Conservation (phyloP, 1,140 invertebrate genomes). For the Psix sp. region DNA sequence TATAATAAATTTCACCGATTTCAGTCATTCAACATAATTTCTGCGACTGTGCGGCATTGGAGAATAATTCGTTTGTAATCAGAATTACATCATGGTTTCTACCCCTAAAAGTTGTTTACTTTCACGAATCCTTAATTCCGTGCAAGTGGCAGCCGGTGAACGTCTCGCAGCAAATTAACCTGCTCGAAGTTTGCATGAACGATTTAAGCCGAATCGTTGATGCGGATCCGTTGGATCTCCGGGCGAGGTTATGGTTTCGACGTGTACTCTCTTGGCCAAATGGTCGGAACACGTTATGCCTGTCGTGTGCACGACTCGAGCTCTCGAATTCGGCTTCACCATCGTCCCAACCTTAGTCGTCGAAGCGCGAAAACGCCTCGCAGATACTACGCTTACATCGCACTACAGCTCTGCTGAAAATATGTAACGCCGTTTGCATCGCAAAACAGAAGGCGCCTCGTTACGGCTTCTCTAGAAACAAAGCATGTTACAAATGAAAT, state of each 20-base stretch:
- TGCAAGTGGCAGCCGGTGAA: conserved; percentile 57
- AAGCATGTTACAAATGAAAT: too few species aligned
- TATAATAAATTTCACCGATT: not conserved
- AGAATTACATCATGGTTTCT: conserved; percentile 21
- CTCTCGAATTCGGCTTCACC: conserved; percentile 59
- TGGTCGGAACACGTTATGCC: conserved; percentile 63
- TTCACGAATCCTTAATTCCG: conserved; percentile 55
- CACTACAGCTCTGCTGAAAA: conserved; percentile 49
- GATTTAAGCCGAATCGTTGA: conserved; percentile 61
- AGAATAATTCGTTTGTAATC: conserved; percentile 22
- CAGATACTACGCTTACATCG: conserved; percentile 27
- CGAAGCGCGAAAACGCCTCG: conserved; percentile 55
- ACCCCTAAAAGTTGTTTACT: conserved; percentile 53
- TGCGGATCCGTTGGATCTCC: conserved; percentile 61
- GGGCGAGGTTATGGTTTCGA: conserved; percentile 62
- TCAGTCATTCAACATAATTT: not conserved
- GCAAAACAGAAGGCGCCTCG: too few species aligned
- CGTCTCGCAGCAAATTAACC: conserved; percentile 61
- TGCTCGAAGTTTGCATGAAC: conserved; percentile 62
- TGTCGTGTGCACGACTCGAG: conserved; percentile 55
- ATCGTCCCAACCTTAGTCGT: conserved; percentile 40
- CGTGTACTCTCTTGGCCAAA: conserved; percentile 62
- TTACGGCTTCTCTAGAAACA: too few species aligned
- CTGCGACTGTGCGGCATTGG: not conserved
- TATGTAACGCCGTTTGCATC: conserved; percentile 50